These are phyloP conservation scores for Agrotis clavis DNA, from an alignment of 2,888 invertebrate species.

Conservation along the genomic window DNA sequence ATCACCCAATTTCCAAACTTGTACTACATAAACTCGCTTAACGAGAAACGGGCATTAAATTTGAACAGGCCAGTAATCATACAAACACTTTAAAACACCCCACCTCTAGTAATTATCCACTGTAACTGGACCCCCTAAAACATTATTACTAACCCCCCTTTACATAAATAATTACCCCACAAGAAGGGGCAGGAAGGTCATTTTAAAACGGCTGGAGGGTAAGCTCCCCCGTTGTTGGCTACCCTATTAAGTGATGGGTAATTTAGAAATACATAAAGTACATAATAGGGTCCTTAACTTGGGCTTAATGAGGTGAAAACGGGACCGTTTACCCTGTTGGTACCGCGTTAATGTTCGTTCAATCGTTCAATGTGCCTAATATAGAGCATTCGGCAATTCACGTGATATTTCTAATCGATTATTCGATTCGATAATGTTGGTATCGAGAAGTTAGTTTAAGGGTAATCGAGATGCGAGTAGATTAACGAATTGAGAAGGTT, in stretches of 20 bases:
- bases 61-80: slow-evolving; percentile 89
- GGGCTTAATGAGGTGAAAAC: slow-evolving; percentile 90
- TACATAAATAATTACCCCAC: slow-evolving; percentile 52
- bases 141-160: slow-evolving; percentile 51
- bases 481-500: slow-evolving; percentile 51
- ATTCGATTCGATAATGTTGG: slow-evolving; percentile 62
- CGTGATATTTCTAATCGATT: slow-evolving; percentile 64
- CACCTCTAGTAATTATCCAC: slow-evolving; percentile 78
- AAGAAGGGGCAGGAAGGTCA: slow-evolving; percentile 70
- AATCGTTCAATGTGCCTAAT: slow-evolving; percentile 73
- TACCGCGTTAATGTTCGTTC: slow-evolving; percentile 78
- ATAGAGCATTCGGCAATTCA: slow-evolving; percentile 66
- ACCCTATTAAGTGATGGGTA: slow-evolving; percentile 91
- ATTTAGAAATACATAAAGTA: slow-evolving; percentile 91
- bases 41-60: slow-evolving; percentile 85
- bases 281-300: slow-evolving; percentile 90
- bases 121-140: slow-evolving; percentile 70
- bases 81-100: slow-evolving; percentile 88
- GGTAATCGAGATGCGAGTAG: slow-evolving; percentile 46
- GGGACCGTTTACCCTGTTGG: slow-evolving; percentile 83
- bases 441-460: slow-evolving; percentile 54
- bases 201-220: slow-evolving; percentile 77
- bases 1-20: slow-evolving; percentile 78
- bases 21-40: slow-evolving; percentile 74
- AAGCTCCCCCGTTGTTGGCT: slow-evolving; percentile 80